Conservation (phyloP, 2,888 invertebrate genomes). For the Lycaena phlaeas region DNA sequence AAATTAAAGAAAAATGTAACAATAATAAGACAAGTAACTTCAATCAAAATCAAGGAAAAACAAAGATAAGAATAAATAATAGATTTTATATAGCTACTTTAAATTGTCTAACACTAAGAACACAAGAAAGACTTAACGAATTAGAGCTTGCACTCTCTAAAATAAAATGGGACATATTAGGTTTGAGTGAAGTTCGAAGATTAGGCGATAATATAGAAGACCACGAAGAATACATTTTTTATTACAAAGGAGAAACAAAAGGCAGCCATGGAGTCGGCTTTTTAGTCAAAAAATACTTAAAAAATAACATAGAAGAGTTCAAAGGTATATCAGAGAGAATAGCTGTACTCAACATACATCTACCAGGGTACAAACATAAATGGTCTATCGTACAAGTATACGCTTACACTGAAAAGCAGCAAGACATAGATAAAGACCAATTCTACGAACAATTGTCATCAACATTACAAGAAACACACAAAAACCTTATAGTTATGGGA, state of each 20-base stretch:
- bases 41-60: no score
- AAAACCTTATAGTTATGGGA: constrained; percentile 14
- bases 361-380: not conserved
- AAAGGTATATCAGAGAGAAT: no score
- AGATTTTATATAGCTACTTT: no score
- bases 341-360: not conserved
- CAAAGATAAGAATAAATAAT: no score
- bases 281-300: not conserved
- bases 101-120: no score
- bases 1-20: constrained; percentile 5
- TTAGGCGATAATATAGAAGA: not conserved
- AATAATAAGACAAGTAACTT: not conserved
- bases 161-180: not conserved
- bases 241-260: not conserved
- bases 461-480: constrained; percentile 5
- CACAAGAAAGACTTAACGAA: no score
- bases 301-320: not conserved
- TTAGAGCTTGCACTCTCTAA: not conserved
- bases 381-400: not conserved
- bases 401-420: not conserved
- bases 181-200: constrained; percentile 1
- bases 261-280: not conserved
- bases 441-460: not conserved
- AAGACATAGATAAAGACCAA: not conserved
- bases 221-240: not conserved